phyloP scores from a whole-genome alignment of 1,140 invertebrate genomes.

The Leucophenga varia region DNA sequence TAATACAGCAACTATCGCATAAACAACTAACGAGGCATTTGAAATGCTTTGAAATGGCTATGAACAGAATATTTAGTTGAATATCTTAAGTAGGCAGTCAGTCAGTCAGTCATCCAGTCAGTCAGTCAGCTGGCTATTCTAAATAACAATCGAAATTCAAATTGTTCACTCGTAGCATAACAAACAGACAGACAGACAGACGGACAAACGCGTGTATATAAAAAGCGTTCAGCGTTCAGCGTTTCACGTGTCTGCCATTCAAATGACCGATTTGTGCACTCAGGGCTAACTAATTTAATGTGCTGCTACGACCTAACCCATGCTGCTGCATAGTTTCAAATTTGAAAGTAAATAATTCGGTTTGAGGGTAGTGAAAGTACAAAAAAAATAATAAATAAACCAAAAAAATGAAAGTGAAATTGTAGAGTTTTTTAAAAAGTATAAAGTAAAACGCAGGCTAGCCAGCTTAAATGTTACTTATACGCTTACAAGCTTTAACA shows the following conservation, averaged over 20 bases:
- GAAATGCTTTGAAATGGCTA: too few species aligned
- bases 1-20: too few species aligned
- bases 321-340: too few species aligned
- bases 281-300: constrained; percentile 41
- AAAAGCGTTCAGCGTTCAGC: constrained; percentile 11
- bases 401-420: background rate
- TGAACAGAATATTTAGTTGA: too few species aligned
- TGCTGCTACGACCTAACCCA: constrained; percentile 9
- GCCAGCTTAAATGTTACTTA: constrained; percentile 46
- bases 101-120: too few species aligned
- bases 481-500: constrained; percentile 49
- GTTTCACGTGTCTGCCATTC: constrained; percentile 26
- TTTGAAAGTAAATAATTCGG: too few species aligned
- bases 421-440: background rate
- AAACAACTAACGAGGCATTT: too few species aligned
- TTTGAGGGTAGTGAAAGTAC: too few species aligned
- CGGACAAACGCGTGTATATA: background rate
- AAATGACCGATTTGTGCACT: constrained; percentile 41
- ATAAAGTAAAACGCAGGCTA: background rate
- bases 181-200: background rate
- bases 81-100: too few species aligned
- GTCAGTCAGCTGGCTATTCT: too few species aligned
- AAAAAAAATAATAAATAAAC: constrained; percentile 5
- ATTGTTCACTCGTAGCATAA: too few species aligned
- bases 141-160: too few species aligned